Conservation (phyloP, 1,140 invertebrate genomes). For the Melanaphis sacchari region DNA sequence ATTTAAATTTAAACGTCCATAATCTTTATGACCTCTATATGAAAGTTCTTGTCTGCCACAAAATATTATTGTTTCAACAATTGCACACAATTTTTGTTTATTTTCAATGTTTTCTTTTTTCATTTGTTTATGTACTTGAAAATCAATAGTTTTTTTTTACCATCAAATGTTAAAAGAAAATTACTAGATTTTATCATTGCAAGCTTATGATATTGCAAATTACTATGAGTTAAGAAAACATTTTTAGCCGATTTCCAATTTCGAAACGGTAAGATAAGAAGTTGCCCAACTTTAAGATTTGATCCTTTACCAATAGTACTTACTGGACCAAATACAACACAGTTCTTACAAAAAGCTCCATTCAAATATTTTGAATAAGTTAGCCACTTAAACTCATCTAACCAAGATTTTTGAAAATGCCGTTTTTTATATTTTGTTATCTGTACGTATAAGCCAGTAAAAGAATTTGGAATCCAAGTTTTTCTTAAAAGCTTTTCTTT, state of each 20-base stretch:
- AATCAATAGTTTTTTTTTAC: background rate
- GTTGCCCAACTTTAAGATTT: background rate
- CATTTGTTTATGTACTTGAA: background rate
- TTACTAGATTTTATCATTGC: background rate
- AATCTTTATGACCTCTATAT: conserved; percentile 57
- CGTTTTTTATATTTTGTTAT: background rate
- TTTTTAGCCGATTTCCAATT: background rate
- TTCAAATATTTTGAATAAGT: conserved; percentile 25
- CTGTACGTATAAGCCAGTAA: background rate
- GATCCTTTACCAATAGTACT: background rate
- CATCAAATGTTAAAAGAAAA: background rate
- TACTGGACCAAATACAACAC: conserved; percentile 24
- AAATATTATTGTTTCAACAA: conserved; percentile 54
- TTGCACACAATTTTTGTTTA: background rate
- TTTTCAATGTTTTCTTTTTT: conserved; percentile 7
- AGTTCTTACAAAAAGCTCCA: conserved; percentile 26
- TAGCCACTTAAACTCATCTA: background rate
- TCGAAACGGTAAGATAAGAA: background rate
- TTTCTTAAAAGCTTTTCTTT: background rate
- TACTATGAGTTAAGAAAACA: background rate
- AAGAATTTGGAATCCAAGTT: background rate
- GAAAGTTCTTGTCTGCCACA: conserved; percentile 54
- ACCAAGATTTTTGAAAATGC: conserved; percentile 27
- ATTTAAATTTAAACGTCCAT: conserved; percentile 57
- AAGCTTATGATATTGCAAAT: background rate